These are phyloP conservation scores for Eledona agricola DNA, from an alignment of 2,888 invertebrate species.

Conservation along the genomic window DNA sequence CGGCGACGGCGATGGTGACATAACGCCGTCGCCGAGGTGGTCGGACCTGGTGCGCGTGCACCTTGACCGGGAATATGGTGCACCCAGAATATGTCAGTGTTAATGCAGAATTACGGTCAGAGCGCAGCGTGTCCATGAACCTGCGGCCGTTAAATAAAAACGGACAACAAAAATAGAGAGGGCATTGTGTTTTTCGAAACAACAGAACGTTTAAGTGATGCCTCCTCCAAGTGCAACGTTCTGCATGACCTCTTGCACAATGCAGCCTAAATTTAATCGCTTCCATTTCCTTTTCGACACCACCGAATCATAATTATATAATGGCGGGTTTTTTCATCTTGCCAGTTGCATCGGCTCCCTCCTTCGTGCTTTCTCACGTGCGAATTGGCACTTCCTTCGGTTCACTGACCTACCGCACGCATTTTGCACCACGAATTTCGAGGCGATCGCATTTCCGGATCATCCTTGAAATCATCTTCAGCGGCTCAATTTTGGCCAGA, in stretches of 20 bases:
- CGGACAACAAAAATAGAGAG: slow-evolving; percentile 43
- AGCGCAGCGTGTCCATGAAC: slow-evolving; percentile 52
- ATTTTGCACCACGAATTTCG: background rate
- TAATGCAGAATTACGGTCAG: slow-evolving; percentile 52
- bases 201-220: slow-evolving; percentile 42
- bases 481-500: too few relatives aligned
- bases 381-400: slow-evolving; percentile 17
- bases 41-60: background rate
- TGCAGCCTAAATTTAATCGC: slow-evolving; percentile 36
- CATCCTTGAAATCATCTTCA: too few relatives aligned
- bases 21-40: too few relatives aligned
- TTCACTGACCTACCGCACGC: slow-evolving; percentile 23
- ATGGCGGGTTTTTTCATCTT: slow-evolving; percentile 17
- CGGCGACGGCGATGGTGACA: too few relatives aligned
- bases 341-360: slow-evolving; percentile 3
- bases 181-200: slow-evolving; percentile 46
- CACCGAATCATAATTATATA: slow-evolving; percentile 27
- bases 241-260: slow-evolving; percentile 37
- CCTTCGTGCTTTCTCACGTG: slow-evolving; percentile 4
- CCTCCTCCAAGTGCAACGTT: slow-evolving; percentile 31
- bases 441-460: background rate
- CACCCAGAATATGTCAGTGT: slow-evolving; percentile 48
- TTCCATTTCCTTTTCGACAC: slow-evolving; percentile 33
- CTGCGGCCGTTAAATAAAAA: slow-evolving; percentile 49
- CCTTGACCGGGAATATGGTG: slow-evolving; percentile 28